phyloP scores from a whole-genome alignment of 2,888 invertebrate genomes.

The Perithous albicinctus region DNA sequence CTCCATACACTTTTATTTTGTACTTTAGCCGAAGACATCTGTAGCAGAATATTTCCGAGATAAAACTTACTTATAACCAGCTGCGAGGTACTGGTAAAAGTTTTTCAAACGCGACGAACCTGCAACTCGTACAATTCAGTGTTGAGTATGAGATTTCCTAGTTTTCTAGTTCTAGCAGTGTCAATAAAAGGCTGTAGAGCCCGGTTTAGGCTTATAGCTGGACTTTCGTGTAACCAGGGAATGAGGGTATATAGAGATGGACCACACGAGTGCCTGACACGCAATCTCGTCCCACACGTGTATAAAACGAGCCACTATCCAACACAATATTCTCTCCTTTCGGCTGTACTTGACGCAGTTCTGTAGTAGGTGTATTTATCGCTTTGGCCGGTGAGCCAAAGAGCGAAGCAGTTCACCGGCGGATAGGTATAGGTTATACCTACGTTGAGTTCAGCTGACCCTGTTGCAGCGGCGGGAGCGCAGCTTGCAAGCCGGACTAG shows the following conservation, averaged over 20 bases:
- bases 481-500: slow-evolving; percentile 25
- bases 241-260: slow-evolving; percentile 20
- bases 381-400: slow-evolving; percentile 55
- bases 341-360: slow-evolving; percentile 51
- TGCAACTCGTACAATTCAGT: background rate
- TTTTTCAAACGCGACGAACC: slow-evolving; percentile 1
- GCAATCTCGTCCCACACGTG: slow-evolving; percentile 68
- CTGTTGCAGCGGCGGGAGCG: slow-evolving; percentile 45
- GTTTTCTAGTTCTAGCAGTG: slow-evolving; percentile 40
- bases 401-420: slow-evolving; percentile 16
- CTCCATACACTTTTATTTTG: no score
- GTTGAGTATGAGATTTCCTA: slow-evolving; percentile 39
- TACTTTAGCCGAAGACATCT: background rate
- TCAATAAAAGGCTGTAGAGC: slow-evolving; percentile 41
- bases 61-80: background rate
- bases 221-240: slow-evolving; percentile 39
- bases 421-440: slow-evolving; percentile 35
- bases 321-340: slow-evolving; percentile 60
- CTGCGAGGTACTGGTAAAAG: slow-evolving; percentile 21
- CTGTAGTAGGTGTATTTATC: slow-evolving; percentile 65
- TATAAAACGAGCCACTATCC: slow-evolving; percentile 51
- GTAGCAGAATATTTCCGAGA: background rate
- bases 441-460: slow-evolving; percentile 53
- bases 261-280: slow-evolving; percentile 51
- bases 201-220: slow-evolving; percentile 3